Conservation (phyloP, 1,140 invertebrate genomes). For the Patella vulgata region DNA sequence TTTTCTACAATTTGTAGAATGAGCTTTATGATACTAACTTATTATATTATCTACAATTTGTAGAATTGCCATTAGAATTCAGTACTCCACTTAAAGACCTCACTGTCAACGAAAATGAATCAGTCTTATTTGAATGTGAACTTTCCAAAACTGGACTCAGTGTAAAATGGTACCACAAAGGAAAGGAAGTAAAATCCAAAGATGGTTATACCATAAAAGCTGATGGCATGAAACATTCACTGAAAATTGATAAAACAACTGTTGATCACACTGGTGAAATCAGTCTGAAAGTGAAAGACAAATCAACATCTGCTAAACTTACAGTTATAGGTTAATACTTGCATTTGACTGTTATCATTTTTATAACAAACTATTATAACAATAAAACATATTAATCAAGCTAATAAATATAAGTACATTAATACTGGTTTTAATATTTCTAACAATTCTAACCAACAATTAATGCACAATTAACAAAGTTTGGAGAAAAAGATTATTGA, state of each 20-base stretch:
- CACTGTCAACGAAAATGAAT: constrained; percentile 72
- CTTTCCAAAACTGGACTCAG: constrained; percentile 61
- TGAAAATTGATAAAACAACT: constrained; percentile 54
- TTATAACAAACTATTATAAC: too few species aligned
- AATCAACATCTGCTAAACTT: constrained; percentile 50
- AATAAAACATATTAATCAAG: too few species aligned
- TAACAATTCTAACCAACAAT: too few species aligned
- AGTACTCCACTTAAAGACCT: constrained; percentile 64
- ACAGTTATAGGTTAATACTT: constrained; percentile 58
- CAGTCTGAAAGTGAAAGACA: constrained; percentile 53
- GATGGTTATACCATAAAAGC: constrained; percentile 75
- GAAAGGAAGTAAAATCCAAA: constrained; percentile 50
- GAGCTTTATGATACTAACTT: constrained; percentile 64
- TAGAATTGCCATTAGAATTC: constrained; percentile 57
- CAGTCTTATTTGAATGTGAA: constrained; percentile 67
- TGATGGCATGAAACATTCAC: constrained; percentile 50
- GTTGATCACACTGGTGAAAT: constrained; percentile 53
- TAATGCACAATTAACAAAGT: too few species aligned
- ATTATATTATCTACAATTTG: constrained; percentile 2
- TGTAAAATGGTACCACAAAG: constrained; percentile 68
- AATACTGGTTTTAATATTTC: too few species aligned
- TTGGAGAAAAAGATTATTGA: too few species aligned
- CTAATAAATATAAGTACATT: too few species aligned
- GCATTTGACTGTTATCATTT: too few species aligned
- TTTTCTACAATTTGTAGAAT: too few species aligned